Conservation (phyloP, 2,113 vertebrate genomes). For the Odobenus rosmarus region DNA sequence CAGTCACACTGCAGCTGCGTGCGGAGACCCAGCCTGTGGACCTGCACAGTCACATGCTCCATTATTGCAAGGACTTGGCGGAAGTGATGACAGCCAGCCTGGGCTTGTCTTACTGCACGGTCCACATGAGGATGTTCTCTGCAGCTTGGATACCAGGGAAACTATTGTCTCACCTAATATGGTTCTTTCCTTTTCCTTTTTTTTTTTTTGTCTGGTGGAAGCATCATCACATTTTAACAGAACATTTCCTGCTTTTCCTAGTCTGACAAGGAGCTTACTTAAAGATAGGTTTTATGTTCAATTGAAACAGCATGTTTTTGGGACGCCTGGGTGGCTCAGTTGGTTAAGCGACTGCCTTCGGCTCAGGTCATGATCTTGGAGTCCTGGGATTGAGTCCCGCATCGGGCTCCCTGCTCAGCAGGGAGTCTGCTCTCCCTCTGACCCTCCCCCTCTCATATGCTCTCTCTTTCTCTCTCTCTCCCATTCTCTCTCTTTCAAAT, state of each 20-base stretch:
- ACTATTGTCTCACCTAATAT: not conserved
- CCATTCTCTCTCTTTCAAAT: too few species aligned
- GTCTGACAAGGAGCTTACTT: not conserved
- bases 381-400: too few species aligned
- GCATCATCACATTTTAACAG: not conserved
- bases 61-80: not conserved
- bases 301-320: not conserved
- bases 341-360: too few species aligned
- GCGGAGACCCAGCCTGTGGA: not conserved
- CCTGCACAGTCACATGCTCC: not conserved
- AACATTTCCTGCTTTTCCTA: not conserved
- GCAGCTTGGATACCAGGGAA: not conserved
- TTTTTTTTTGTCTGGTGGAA: not conserved
- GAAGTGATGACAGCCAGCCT: not conserved
- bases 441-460: too few species aligned
- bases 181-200: not conserved
- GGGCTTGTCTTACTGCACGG: too few species aligned
- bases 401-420: too few species aligned
- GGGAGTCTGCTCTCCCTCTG: too few species aligned
- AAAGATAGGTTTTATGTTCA: not conserved
- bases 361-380: too few species aligned
- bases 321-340: too few species aligned
- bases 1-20: fast-evolving
- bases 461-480: too few species aligned
- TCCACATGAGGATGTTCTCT: not conserved